Conservation (phyloP, 2,113 vertebrate species). For the Tamias sibiricus region DNA sequence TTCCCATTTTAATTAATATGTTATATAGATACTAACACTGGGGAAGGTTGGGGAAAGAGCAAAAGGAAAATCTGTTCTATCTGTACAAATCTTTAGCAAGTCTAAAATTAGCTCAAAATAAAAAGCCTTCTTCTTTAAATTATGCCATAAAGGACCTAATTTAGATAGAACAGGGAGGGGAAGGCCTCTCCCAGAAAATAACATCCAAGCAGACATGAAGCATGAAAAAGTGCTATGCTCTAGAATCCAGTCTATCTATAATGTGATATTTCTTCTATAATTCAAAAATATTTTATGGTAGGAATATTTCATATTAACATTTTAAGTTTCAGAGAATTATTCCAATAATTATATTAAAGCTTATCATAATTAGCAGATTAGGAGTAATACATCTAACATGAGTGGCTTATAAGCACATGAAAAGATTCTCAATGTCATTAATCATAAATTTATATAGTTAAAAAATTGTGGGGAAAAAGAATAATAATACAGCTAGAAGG, state of each 20-base stretch:
- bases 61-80: not conserved
- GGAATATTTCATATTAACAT: conserved; percentile 4
- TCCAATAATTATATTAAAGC: not conserved
- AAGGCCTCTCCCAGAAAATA: not conserved
- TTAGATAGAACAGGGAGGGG: not conserved
- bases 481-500: not conserved
- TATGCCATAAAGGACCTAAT: not conserved
- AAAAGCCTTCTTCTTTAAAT: not conserved
- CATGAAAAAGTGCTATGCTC: not conserved
- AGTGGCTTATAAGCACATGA: not conserved
- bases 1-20: conserved; percentile 1
- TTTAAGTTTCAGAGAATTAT: not conserved
- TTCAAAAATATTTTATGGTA: not conserved
- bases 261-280: not conserved
- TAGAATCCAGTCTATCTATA: not conserved
- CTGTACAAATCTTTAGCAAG: not conserved
- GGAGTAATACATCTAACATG: not conserved
- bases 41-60: not conserved
- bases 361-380: not conserved
- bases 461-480: not conserved
- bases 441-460: not conserved
- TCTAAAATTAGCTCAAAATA: conserved; percentile 9
- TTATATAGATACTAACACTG: not conserved
- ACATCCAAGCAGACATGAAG: not conserved
- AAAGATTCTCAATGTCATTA: not conserved